These are phyloP conservation scores for Melinaea menophilus DNA, from an alignment of 2,888 invertebrate species.

Conservation along the genomic window DNA sequence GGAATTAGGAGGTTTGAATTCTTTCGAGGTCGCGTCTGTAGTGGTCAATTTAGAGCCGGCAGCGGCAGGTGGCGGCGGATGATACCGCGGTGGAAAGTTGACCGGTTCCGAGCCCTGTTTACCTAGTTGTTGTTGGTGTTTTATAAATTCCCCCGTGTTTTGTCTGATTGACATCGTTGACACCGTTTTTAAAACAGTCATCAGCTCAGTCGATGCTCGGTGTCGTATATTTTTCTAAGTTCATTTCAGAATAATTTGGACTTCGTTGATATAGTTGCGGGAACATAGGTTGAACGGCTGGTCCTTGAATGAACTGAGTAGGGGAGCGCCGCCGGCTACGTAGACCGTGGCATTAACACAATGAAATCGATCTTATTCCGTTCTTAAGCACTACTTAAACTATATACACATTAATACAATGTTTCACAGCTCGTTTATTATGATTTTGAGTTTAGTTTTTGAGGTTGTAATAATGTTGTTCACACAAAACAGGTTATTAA, in stretches of 20 bases:
- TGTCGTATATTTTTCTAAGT: constrained; percentile 40
- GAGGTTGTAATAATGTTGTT: constrained; percentile 47
- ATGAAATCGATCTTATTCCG: constrained; percentile 47
- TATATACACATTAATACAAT: constrained; percentile 19
- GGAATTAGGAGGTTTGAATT: constrained; percentile 65
- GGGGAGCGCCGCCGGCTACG: constrained; percentile 73
- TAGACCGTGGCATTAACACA: constrained; percentile 75
- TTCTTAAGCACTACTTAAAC: constrained; percentile 19
- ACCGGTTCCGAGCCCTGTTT: constrained; percentile 75
- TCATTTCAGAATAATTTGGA: constrained; percentile 57
- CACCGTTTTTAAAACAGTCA: constrained; percentile 49
- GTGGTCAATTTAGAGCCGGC: constrained; percentile 80
- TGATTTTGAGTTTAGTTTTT: constrained; percentile 30
- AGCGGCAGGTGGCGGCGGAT: constrained; percentile 85
- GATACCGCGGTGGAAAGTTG: constrained; percentile 86
- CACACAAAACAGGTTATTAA: constrained; percentile 48
- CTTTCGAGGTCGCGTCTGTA: constrained; percentile 72
- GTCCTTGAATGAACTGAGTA: constrained; percentile 72
- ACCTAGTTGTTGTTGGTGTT: constrained; percentile 74
- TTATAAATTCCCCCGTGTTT: constrained; percentile 70
- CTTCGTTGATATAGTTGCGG: constrained; percentile 53
- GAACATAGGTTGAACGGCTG: constrained; percentile 71
- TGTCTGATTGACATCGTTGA: constrained; percentile 74
- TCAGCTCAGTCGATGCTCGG: constrained; percentile 54
- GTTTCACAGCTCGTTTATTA: constrained; percentile 14